Evolutionary conservation across 2,888 invertebrate species (phyloP).

Genomic region (Agrenia bidenticulata): DNA sequence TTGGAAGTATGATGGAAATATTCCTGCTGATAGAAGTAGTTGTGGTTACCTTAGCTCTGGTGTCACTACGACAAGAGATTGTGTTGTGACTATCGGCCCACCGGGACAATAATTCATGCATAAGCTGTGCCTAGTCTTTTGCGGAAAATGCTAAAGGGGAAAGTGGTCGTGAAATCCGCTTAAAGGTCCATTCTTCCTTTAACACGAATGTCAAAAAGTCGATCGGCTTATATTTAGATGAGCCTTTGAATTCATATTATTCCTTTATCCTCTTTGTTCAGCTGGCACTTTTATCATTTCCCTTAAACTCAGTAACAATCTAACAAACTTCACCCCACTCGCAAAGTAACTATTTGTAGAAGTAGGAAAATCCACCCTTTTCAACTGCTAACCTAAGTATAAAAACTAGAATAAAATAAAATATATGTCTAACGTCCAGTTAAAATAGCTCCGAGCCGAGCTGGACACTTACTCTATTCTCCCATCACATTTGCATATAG

Average conservation of each 20-base stretch:
- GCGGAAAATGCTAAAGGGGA: slow-evolving; percentile 8
- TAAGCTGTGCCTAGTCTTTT: not conserved
- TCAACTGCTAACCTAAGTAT: too few species aligned
- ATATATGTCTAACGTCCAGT: too few species aligned
- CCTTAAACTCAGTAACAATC: too few species aligned
- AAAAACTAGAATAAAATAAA: too few species aligned
- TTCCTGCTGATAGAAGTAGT: not conserved
- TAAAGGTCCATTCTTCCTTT: slow-evolving; percentile 7
- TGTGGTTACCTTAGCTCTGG: not conserved
- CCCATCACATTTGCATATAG: too few species aligned
- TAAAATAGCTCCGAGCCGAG: too few species aligned
- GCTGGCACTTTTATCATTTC: not conserved
- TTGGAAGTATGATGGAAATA: not conserved
- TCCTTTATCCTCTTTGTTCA: not conserved
- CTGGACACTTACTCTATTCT: too few species aligned
- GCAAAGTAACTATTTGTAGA: too few species aligned
- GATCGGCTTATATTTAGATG: not conserved
- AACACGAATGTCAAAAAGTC: slow-evolving; percentile 4
- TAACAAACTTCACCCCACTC: too few species aligned
- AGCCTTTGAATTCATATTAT: slow-evolving; percentile 4
- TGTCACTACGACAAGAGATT: not conserved
- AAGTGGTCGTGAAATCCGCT: slow-evolving; percentile 13
- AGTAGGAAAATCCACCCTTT: too few species aligned
- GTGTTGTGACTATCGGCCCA: not conserved
- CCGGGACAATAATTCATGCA: slow-evolving; percentile 8